A percentile compares a stretch with the other conserved stretches of the same genome.
Conservation (phyloP, 2,797 vertebrate species). For the Malacoraja senta region DNA sequence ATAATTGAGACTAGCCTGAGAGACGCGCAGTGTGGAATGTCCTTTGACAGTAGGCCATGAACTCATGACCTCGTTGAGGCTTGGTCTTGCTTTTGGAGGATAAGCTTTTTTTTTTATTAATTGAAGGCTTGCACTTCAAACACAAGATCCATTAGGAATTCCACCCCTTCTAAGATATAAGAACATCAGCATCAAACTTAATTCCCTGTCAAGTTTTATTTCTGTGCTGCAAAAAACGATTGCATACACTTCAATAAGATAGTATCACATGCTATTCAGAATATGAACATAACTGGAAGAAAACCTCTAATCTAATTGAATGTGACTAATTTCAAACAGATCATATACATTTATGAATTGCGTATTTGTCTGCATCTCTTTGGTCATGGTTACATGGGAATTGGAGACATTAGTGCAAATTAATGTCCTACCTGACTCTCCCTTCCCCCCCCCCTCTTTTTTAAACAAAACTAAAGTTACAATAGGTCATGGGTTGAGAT, state of each 20-base stretch:
- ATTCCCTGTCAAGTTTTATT: neutral
- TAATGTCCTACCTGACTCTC: neutral
- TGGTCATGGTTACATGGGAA: neutral
- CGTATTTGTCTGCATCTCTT: neutral
- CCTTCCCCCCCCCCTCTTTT: neutral
- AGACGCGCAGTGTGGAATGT: neutral
- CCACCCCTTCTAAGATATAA: conserved; percentile 17
- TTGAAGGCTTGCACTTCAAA: conserved; percentile 2
- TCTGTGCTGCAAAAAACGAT: neutral
- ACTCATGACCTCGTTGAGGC: neutral
- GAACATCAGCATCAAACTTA: neutral
- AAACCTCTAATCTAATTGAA: conserved; percentile 22
- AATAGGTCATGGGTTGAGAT: neutral
- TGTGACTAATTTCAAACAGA: conserved; percentile 25
- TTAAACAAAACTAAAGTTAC: neutral
- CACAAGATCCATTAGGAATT: neutral
- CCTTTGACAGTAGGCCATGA: neutral
- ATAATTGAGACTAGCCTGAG: neutral
- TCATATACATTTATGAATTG: conserved; percentile 10
- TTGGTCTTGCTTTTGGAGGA: neutral
- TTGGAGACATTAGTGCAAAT: neutral
- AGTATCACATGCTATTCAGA: neutral
- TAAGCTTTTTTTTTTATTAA: conserved; percentile 15
- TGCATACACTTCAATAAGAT: neutral
- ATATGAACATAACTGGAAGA: conserved; percentile 5